Base-by-base conservation (phyloP, 2,797 vertebrate species). In the Epinephelus coioides region DNA sequence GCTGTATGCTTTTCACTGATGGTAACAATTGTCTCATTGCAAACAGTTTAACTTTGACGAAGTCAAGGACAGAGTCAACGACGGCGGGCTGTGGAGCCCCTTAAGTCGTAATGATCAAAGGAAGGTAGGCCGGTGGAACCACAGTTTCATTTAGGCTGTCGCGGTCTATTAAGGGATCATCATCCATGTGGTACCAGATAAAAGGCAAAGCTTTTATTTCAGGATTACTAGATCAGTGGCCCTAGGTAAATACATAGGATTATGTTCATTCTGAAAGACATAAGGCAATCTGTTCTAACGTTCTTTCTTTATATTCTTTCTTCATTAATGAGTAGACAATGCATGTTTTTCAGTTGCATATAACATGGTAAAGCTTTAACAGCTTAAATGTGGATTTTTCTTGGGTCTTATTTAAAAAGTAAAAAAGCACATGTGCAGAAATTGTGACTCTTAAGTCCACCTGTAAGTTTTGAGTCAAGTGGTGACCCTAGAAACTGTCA, bases 41-140 rank as follows among this genome's bases (percentile, higher is more conserved):
- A 89, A 89, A 91, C 77, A 72, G 79, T 87, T 93, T 83, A 68
- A 74, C 84, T 90, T 64, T 88, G 88, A 92, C 85, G 54, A 86
- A 88, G 90, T 91, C 90, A 91, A 91, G 90, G 91, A 68, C 82
- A 64, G 86, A 73, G 80, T 76, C 43, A 84, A 47, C 17, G 76
- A 72, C 25, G 34, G 73, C 73, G 43, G 84, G 75, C 77, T 74
- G 70, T 70, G 66, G 81, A 79, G 84, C 77, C 82, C 60, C 79
- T 62, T 15, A 60, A 83, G 84, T 76, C 25, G 59, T 66, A 63
- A 75, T 88, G 91, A 94, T 94, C 87, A 92, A 94, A 93, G 90
- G 71, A 56, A 56, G 44, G 23, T 2, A 66, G 74, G 70, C 60
- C 38, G 10, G 49, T 74, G 73, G 78, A 89, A 57, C 84, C 69